Base-by-base conservation (phyloP, 2,888 invertebrate genomes). In the Vanessa cardui region DNA sequence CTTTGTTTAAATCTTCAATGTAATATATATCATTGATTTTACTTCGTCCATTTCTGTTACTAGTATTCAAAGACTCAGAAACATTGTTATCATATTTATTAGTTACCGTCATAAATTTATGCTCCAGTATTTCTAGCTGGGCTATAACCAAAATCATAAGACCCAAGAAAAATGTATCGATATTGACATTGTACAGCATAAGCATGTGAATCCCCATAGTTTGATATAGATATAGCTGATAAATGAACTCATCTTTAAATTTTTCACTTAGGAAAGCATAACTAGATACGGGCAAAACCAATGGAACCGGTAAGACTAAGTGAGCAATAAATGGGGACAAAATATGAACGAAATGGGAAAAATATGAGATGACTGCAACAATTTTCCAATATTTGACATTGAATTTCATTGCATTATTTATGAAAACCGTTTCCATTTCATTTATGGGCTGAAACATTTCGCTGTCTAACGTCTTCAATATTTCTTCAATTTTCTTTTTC, bases 111-210 rank as follows among this genome's bases (percentile, higher is more conserved):
- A 78, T 74, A 18, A 89, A 68, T 21, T 84, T 85, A 5, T 77
- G 69, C 64, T 83, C 79, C n/a, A 89, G 74, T n/a, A 88, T 77
- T 26, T 86, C 83, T 18, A 89, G 72, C 62, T 89, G 88, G 3
- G 87, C 86, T 70, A 85, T 85, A 0, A 73, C 71, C n/a, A 86
- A 78, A 70, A 84, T 74, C 76, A 87, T 76, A 1, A 88, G 52
- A 4, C 88, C 88, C 73, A 84, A 65, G 52, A 88, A 78, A 69
- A 86, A 87, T 2, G 83, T 76, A 64, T 89, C 86, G 31, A 85
- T 79, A 67, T 83, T 85, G 0, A 88, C 6, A 73, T 83, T 83
- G 46, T 73, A 83, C 6, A 81, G 74, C 83, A 88, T 81, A 44
- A 80, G 77, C 33, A 81, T 76, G 74, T 83, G 77, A 64, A 88